A percentile compares a stretch with the other conserved stretches of the same genome.
These are phyloP conservation scores for Petrocephalus sullivani DNA, from an alignment of 2,797 vertebrate species.

Conservation along the genomic window DNA sequence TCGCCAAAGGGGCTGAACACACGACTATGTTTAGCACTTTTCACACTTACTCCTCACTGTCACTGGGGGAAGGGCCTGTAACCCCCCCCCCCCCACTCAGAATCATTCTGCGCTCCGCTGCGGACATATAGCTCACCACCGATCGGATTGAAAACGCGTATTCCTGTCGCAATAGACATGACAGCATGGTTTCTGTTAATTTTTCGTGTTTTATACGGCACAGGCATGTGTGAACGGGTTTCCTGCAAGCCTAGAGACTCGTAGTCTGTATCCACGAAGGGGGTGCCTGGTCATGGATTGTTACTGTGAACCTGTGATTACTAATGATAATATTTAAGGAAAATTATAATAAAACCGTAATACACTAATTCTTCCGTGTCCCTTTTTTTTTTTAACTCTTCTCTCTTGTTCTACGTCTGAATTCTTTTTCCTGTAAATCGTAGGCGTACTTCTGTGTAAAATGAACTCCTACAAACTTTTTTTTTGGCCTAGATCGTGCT, in stretches of 20 bases:
- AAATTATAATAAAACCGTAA: constrained; percentile 52
- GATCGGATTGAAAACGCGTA: background rate
- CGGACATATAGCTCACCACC: background rate
- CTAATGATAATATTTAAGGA: constrained; percentile 38
- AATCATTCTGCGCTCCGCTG: background rate
- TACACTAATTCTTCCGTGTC: constrained; percentile 39
- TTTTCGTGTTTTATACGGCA: constrained; percentile 39
- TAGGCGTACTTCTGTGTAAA: background rate
- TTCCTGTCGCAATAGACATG: constrained; percentile 31
- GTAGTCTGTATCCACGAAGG: constrained; percentile 34
- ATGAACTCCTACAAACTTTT: background rate
- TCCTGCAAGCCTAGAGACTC: background rate
- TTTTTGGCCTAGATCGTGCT: background rate
- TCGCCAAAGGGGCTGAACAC: background rate
- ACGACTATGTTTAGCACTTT: background rate
- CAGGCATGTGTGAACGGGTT: constrained; percentile 42
- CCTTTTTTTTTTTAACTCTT: background rate
- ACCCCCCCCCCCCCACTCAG: background rate
- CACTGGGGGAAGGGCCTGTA: background rate
- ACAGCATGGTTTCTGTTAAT: constrained; percentile 44
- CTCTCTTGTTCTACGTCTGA: background rate
- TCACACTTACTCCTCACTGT: background rate
- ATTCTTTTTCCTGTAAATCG: background rate
- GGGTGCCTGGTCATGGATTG: constrained; percentile 52
- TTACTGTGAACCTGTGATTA: constrained; percentile 30